Evolutionary conservation across 2,888 invertebrate genomes (phyloP), one percentile per base, ranked within the genome.

Genomic region (Chrysopilus asiliformis): DNA sequence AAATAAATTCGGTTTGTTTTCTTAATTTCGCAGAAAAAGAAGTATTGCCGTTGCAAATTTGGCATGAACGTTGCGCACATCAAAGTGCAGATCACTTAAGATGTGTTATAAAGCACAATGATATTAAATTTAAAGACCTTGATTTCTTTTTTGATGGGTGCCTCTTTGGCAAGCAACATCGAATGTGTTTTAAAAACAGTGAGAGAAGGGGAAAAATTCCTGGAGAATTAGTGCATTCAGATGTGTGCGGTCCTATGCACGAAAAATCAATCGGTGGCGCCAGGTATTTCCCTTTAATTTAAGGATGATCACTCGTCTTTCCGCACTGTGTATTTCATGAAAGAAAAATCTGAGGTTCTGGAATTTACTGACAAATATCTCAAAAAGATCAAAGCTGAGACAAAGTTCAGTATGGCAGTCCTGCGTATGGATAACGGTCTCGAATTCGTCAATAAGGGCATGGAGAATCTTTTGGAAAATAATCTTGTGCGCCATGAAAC

Each of bases 361-460:
- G n/a, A n/a, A n/a, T n/a, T n/a, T n/a, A n/a, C n/a, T n/a, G n/a
- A n/a, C n/a, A n/a, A n/a, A n/a, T n/a, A n/a, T n/a, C n/a, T n/a
- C n/a, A n/a, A n/a, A n/a, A n/a, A n/a, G n/a, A n/a, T n/a, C n/a
- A n/a, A n/a, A n/a, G n/a, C n/a, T n/a, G n/a, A n/a, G n/a, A n/a
- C n/a, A n/a, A n/a, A n/a, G n/a, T n/a, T n/a, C n/a, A n/a, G n/a
- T n/a, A 28, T 38, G 9, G 22, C 6, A 20, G 24, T 34, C 10
- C 16, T 38, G 9, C 28, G 32, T 25, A 24, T 24, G 7, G 39
- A 40, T 22, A 40, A 40, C 25, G 40, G 34, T 8, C 33, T 29
- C n/a, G 53, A 55, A 43, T 53, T 49, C 36, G 33, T 48, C 4
- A 48, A 45, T 24, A 38, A 47, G 32, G 42, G 43, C 19, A 34